Evolutionary conservation across 1,140 invertebrate genomes (phyloP).

Genomic region (Philopotamus ludificatus): DNA sequence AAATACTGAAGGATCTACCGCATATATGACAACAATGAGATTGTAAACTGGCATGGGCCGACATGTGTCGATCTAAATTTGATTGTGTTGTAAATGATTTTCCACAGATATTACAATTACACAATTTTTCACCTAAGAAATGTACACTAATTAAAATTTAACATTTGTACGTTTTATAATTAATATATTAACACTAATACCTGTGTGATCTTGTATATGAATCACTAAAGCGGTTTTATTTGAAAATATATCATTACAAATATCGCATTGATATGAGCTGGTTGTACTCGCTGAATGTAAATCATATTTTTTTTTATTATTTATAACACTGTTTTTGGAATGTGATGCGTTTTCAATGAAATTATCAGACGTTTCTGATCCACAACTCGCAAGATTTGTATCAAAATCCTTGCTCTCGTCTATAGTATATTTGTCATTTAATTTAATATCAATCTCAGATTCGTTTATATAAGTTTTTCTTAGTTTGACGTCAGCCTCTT

Average conservation of each 20-base stretch:
- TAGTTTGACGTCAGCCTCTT: constrained; percentile 30
- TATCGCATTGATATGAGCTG: constrained; percentile 18
- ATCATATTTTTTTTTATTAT: background rate
- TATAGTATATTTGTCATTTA: background rate
- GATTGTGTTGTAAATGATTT: constrained; percentile 20
- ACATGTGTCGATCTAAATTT: constrained; percentile 22
- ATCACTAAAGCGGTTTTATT: constrained; percentile 16
- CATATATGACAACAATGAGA: constrained; percentile 43
- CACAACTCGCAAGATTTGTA: background rate
- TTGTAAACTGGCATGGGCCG: constrained; percentile 44
- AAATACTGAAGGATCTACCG: constrained; percentile 43
- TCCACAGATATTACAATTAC: constrained; percentile 18
- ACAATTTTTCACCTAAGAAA: constrained; percentile 15
- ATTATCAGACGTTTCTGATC: too few species aligned
- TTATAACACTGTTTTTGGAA: background rate
- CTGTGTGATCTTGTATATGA: constrained; percentile 28
- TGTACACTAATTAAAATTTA: too few species aligned
- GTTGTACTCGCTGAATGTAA: background rate
- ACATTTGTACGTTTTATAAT: background rate
- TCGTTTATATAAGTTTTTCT: too few species aligned
- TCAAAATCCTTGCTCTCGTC: background rate
- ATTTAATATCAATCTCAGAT: too few species aligned
- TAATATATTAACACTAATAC: constrained; percentile 18
- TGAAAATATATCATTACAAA: constrained; percentile 15
- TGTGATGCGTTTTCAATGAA: background rate